phyloP scores from a whole-genome alignment of 2,113 vertebrate genomes.

The Zeus faber region DNA sequence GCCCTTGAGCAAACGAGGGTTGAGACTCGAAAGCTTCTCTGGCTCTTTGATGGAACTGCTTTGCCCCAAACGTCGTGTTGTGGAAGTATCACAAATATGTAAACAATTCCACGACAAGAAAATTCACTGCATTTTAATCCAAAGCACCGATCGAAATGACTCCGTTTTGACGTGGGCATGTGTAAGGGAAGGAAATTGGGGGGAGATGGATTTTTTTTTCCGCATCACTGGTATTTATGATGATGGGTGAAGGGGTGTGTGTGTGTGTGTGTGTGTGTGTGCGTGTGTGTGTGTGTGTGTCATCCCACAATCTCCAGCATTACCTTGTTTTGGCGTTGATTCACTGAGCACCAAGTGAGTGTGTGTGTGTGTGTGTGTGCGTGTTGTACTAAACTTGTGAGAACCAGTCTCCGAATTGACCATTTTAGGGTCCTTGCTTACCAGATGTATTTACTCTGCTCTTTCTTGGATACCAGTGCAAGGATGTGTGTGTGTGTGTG shows the following conservation, averaged over 20 bases:
- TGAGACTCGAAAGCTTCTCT: no score
- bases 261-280: slow-evolving; percentile 27
- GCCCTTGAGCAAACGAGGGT: not conserved
- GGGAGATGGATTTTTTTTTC: no score
- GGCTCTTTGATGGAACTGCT: no score
- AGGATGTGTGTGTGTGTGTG: no score
- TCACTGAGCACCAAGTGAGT: slow-evolving; percentile 62
- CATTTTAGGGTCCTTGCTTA: no score
- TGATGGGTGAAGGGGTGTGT: slow-evolving; percentile 27
- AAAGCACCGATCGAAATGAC: no score
- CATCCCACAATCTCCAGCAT: slow-evolving; percentile 70
- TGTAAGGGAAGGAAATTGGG: slow-evolving; percentile 53
- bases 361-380: slow-evolving; percentile 18
- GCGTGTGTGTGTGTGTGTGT: no score
- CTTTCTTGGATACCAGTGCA: no score
- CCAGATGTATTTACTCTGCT: no score
- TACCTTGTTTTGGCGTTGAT: slow-evolving; percentile 61
- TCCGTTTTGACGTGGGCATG: no score
- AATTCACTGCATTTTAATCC: slow-evolving; percentile 47
- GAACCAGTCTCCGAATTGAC: no score
- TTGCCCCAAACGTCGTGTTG: not conserved
- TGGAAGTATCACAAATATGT: not conserved
- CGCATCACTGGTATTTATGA: slow-evolving; percentile 54
- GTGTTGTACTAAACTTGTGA: no score
- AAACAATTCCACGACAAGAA: slow-evolving; percentile 4